These are phyloP conservation scores for Gryllus longicercus DNA, from an alignment of 2,888 invertebrate species.

Conservation along the genomic window DNA sequence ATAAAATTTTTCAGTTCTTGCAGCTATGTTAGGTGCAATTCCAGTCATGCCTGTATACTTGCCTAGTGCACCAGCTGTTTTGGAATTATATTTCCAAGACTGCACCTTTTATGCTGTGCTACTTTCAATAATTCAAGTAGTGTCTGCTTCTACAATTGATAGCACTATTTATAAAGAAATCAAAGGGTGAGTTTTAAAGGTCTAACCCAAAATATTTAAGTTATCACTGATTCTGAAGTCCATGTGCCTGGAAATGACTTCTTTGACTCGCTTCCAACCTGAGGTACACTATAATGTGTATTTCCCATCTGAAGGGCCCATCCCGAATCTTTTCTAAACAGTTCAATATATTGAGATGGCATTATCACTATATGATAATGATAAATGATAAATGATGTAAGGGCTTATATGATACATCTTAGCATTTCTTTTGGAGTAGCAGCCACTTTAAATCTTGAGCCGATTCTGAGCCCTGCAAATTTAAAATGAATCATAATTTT, in stretches of 20 bases:
- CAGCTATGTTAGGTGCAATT: constrained; percentile 89
- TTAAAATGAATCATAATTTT: too few species aligned
- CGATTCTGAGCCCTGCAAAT: too few species aligned
- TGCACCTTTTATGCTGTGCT: constrained; percentile 75
- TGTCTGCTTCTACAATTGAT: constrained; percentile 89
- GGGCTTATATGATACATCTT: too few species aligned
- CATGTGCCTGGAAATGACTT: neutral
- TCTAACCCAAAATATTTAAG: neutral
- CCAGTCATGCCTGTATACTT: constrained; percentile 95
- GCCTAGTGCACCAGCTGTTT: constrained; percentile 88
- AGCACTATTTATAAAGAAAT: constrained; percentile 96
- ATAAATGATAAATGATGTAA: too few species aligned
- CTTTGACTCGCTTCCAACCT: neutral
- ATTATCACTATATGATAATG: too few species aligned
- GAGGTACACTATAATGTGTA: too few species aligned
- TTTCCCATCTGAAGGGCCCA: too few species aligned
- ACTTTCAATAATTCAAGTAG: constrained; percentile 78
- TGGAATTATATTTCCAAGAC: constrained; percentile 93
- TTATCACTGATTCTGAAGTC: neutral
- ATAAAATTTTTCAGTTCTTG: constrained; percentile 62
- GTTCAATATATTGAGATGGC: too few species aligned
- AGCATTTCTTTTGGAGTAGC: too few species aligned
- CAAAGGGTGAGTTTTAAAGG: constrained; percentile 69
- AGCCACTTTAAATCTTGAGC: too few species aligned
- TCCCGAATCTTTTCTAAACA: too few species aligned